Conservation (phyloP, 2,888 invertebrate species). For the Oligia latruncula region DNA sequence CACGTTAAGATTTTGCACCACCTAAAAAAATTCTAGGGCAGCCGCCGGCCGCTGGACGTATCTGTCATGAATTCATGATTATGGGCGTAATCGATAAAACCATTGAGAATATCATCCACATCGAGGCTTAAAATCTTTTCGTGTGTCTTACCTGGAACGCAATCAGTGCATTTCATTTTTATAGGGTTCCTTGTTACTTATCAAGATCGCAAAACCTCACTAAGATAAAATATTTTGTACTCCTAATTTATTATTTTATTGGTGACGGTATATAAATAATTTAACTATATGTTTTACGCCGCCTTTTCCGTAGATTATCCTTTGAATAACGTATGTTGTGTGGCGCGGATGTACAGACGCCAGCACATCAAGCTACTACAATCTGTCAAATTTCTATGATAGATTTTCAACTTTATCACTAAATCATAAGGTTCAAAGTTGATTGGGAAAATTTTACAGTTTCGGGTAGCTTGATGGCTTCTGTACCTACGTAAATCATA, state of each 20-base stretch:
- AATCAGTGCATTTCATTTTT: constrained; percentile 8
- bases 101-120: constrained; percentile 42
- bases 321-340: not conserved
- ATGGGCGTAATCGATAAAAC: not conserved
- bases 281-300: not conserved
- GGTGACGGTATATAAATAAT: not conserved
- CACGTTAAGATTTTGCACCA: too few species aligned
- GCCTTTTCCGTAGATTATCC: not conserved
- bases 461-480: too few species aligned
- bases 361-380: not conserved
- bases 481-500: not conserved
- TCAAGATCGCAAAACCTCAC: not conserved
- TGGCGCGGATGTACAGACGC: not conserved
- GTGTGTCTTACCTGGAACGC: constrained; percentile 29
- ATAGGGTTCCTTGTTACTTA: not conserved
- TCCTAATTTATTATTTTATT: not conserved
- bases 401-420: too few species aligned
- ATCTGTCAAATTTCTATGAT: too few species aligned
- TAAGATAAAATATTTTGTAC: not conserved
- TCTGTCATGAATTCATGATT: too few species aligned
- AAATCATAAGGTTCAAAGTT: too few species aligned
- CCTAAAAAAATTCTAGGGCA: too few species aligned
- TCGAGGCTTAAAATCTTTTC: not conserved
- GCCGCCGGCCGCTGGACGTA: too few species aligned
- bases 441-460: too few species aligned